Evolutionary conservation across 1,140 invertebrate genomes (phyloP), one percentile per base, ranked within the genome.

Genomic region (Cydia splendana): DNA sequence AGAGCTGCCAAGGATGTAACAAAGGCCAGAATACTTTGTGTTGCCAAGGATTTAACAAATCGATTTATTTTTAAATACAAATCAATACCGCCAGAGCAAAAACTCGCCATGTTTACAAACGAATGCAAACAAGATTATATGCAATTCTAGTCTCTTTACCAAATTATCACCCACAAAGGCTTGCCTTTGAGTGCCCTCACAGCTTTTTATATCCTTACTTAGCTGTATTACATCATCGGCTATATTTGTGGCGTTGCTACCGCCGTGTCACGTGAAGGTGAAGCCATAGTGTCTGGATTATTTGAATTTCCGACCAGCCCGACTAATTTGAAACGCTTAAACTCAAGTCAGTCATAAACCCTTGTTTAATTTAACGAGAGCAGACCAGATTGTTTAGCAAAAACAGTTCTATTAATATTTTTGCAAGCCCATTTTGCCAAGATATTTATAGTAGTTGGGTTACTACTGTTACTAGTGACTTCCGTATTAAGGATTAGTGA

Each of bases 231-330:
- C 65, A 38, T 71, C 34, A 71, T 6, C 67, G 38, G 18, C 67
- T 71, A 71, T 71, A 38, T 71, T 71, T 45, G 65, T 18, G 38
- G 18, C n/a, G 65, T 71, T 38, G 67, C 67, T 67, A 38, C 15
- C 65, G 65, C 13, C 65, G 65, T 38, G 67, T 62, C 57, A 24
- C 57, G 57, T 71, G 67, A 71, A 71, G 67, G 67, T 71, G 34
- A 71, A n/a, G 38, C 65, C 65, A 69, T 38, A 38, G 67, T 38
- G n/a, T 38, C 30, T 10, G 67, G 30, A 18, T 71, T 71, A 38
- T 71, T 67, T 6, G n/a, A 71, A 71, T 38, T 38, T 38, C 18
- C 15, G 15, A 53, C 4, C 51, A 53, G 15, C 34, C 15, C n/a
- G 15, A 71, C 67, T 71, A 34, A 38, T 71, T 71, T 10, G 4